phyloP scores from a whole-genome alignment of 2,888 invertebrate genomes.

The Platycnemis pennipes region DNA sequence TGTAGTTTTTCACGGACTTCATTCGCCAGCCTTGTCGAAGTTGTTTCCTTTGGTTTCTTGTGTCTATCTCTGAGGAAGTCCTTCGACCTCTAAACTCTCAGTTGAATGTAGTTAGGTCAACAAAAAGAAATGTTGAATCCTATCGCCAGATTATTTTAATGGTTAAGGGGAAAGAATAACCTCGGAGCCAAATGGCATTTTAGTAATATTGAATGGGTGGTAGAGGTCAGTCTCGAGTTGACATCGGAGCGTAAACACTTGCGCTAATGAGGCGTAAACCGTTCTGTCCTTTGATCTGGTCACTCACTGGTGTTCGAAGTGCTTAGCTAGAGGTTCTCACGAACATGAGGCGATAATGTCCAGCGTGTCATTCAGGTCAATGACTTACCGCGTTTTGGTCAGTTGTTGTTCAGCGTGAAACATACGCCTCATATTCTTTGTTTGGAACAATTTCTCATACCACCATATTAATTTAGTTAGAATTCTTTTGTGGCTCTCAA shows the following conservation, averaged over 20 bases:
- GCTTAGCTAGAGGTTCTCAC: neutral
- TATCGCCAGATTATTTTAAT: conserved; percentile 4
- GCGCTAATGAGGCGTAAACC: neutral
- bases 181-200: too few species aligned
- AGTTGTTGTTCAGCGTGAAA: too few species aligned
- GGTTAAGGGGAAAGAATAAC: neutral
- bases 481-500: too few species aligned
- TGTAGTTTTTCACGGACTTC: neutral
- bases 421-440: too few species aligned
- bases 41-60: neutral
- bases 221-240: neutral
- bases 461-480: too few species aligned
- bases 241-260: neutral
- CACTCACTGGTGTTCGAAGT: neutral
- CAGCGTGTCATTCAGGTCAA: neutral
- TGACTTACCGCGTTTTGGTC: neutral
- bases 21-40: too few species aligned
- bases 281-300: neutral
- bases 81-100: neutral
- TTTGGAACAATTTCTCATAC: too few species aligned
- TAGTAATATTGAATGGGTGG: neutral
- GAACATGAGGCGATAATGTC: neutral
- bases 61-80: neutral
- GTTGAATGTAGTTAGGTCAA: neutral
- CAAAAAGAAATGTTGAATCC: neutral